Evolutionary conservation across 2,888 invertebrate genomes (phyloP).

Genomic region (Meiosimyza platycephala): DNA sequence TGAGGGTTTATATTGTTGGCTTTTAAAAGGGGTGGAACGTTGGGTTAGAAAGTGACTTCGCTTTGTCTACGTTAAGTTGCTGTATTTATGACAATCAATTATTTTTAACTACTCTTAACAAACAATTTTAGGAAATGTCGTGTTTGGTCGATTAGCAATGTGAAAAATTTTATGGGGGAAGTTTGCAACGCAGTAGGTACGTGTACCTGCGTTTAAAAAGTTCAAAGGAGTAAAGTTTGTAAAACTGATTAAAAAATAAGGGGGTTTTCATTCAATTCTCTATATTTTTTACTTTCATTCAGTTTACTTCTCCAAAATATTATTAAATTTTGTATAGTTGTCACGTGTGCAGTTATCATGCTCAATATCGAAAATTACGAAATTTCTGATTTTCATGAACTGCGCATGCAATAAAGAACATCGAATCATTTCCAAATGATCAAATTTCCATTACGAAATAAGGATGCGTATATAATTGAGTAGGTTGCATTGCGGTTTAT

Average conservation of each 20-base stretch:
- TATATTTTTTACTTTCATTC: no score
- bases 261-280: no score
- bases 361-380: no score
- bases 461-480: not conserved
- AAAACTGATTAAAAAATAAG: no score
- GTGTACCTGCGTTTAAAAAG: not conserved
- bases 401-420: not conserved
- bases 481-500: slow-evolving; percentile 15
- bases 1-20: not conserved
- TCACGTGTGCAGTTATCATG: no score
- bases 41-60: not conserved
- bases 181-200: not conserved
- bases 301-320: no score
- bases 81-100: slow-evolving; percentile 34
- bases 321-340: no score
- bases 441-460: slow-evolving; percentile 1
- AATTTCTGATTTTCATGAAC: no score
- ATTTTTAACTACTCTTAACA: slow-evolving; percentile 27
- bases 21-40: not conserved
- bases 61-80: not conserved
- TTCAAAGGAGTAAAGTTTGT: not conserved
- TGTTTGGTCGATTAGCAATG: slow-evolving; percentile 34
- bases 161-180: not conserved
- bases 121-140: slow-evolving; percentile 27
- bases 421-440: slow-evolving; percentile 29